Conservation (phyloP, 2,113 vertebrate genomes). For the Heloderma charlesbogerti region DNA sequence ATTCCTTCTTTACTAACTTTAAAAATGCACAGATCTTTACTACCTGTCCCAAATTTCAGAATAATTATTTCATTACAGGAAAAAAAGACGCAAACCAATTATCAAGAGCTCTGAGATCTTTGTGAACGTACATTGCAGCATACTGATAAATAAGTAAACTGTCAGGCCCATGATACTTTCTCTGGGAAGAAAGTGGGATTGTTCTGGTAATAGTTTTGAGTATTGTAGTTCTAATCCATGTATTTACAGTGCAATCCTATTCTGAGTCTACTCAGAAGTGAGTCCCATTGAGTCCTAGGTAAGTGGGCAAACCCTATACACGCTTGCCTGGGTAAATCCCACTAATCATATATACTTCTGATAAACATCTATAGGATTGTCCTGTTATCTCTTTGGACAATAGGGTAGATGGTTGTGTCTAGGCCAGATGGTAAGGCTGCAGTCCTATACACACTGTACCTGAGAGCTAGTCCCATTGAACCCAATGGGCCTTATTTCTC, state of each 20-base stretch:
- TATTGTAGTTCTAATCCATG: neutral
- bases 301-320: too few relatives aligned
- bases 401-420: neutral
- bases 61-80: neutral
- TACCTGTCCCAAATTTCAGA: slow-evolving; percentile 26
- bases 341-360: too few relatives aligned
- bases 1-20: neutral
- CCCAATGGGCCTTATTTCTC: too few relatives aligned
- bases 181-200: neutral
- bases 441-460: neutral
- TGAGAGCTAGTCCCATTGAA: neutral
- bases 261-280: neutral
- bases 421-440: neutral
- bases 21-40: slow-evolving; percentile 12
- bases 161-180: neutral
- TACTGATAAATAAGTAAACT: neutral
- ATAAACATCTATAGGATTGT: too few relatives aligned
- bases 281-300: neutral
- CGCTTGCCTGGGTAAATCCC: too few relatives aligned
- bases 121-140: neutral
- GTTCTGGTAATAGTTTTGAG: neutral
- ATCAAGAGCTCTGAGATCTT: neutral
- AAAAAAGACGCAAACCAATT: neutral
- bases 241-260: neutral
- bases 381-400: too few relatives aligned